Conservation (phyloP, 2,113 vertebrate species). For the Gasterosteus aculeatus region DNA sequence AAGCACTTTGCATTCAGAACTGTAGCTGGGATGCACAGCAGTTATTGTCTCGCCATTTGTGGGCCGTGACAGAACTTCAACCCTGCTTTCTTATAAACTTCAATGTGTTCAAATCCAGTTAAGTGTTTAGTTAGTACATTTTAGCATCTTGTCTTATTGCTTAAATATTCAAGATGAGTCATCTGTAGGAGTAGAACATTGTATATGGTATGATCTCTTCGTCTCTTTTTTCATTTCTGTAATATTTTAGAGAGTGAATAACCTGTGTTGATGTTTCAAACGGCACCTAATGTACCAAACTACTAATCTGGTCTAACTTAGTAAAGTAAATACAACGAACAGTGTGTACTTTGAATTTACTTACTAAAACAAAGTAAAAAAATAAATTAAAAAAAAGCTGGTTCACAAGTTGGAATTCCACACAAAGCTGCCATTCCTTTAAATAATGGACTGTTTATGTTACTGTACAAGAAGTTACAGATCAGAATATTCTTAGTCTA, state of each 20-base stretch:
- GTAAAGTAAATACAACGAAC: neutral
- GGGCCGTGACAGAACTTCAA: neutral
- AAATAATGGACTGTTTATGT: neutral
- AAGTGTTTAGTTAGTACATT: neutral
- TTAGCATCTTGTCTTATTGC: neutral
- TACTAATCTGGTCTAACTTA: neutral
- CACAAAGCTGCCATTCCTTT: neutral
- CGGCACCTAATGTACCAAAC: neutral
- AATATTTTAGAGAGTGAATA: neutral
- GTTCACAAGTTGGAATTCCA: neutral
- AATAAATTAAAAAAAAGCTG: neutral
- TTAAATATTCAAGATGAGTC: neutral
- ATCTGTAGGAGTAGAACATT: neutral
- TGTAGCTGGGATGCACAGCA: neutral
- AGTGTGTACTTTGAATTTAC: neutral
- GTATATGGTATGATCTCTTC: neutral
- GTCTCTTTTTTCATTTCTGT: neutral
- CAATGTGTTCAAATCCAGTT: neutral
- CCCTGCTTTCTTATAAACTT: neutral
- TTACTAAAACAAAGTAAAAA: constrained; percentile 2
- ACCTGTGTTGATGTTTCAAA: neutral
- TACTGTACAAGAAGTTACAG: neutral
- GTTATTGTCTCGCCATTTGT: neutral
- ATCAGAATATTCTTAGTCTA: neutral
- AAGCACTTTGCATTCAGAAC: neutral